These are phyloP conservation scores for Plecotus auritus DNA, from an alignment of 2,113 vertebrate genomes.

Conservation along the genomic window DNA sequence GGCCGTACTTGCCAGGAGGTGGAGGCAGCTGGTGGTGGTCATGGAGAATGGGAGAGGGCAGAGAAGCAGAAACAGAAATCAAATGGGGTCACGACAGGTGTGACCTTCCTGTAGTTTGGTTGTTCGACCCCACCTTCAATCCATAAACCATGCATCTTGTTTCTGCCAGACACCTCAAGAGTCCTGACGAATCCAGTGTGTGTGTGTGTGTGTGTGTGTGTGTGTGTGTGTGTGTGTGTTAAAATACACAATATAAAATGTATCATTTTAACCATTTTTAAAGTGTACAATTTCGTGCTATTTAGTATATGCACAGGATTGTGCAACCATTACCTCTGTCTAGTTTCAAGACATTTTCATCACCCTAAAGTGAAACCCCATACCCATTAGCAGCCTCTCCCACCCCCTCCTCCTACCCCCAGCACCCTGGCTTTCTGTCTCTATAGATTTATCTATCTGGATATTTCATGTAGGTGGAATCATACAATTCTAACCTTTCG, in stretches of 20 bases:
- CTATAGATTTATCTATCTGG: neutral
- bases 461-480: no score
- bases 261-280: no score
- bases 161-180: neutral
- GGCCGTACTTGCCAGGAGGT: neutral
- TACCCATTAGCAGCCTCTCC: no score
- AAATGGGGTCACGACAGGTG: neutral
- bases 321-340: neutral
- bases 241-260: neutral
- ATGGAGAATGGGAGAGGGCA: neutral
- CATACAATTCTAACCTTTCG: neutral
- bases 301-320: neutral
- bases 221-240: neutral
- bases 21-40: neutral
- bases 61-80: neutral
- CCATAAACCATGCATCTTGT: neutral
- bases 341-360: neutral
- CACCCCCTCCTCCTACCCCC: neutral
- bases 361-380: neutral
- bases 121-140: neutral
- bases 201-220: neutral
- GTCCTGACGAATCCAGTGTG: neutral
- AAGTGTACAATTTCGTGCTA: rapidly evolving
- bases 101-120: rapidly evolving
- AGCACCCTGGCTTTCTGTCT: neutral